Evolutionary conservation across 2,797 vertebrate genomes (phyloP).

Genomic region (Dryobates pubescens): DNA sequence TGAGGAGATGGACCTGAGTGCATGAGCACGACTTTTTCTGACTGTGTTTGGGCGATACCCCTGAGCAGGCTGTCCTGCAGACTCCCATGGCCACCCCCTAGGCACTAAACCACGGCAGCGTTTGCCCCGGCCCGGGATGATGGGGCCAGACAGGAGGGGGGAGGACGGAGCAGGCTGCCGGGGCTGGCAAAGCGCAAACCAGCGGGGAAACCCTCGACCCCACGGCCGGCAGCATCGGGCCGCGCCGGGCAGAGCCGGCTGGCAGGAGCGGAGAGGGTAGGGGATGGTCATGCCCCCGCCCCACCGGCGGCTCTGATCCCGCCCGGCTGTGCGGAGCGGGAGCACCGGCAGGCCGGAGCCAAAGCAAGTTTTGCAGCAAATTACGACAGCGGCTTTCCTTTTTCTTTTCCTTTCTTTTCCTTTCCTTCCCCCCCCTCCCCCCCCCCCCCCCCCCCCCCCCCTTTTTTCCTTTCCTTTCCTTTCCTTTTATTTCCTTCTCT

Average conservation of each 20-base stretch:
- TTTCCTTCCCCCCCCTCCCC: too few relatives aligned
- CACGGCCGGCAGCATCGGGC: accelerated
- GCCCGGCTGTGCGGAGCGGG: accelerated
- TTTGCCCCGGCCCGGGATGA: background rate
- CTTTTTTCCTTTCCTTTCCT: too few relatives aligned
- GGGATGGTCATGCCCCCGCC: accelerated
- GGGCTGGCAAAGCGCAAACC: background rate
- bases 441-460: too few relatives aligned
- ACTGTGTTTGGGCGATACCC: accelerated
- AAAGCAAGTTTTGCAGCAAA: background rate
- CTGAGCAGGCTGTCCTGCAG: background rate
- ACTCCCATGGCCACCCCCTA: accelerated
- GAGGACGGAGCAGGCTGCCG: accelerated
- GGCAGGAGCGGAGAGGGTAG: background rate
- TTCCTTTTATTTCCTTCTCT: too few relatives aligned
- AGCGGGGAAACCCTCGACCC: accelerated
- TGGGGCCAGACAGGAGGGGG: accelerated
- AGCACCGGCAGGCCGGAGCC: background rate
- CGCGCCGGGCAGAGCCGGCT: accelerated
- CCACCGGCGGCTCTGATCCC: accelerated
- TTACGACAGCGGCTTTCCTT: background rate
- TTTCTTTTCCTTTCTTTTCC: too few relatives aligned
- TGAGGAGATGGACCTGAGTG: background rate
- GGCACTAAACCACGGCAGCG: background rate
- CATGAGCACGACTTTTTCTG: accelerated